Conservation (phyloP, 2,797 vertebrate genomes). For the Peromyscus nudipes region DNA sequence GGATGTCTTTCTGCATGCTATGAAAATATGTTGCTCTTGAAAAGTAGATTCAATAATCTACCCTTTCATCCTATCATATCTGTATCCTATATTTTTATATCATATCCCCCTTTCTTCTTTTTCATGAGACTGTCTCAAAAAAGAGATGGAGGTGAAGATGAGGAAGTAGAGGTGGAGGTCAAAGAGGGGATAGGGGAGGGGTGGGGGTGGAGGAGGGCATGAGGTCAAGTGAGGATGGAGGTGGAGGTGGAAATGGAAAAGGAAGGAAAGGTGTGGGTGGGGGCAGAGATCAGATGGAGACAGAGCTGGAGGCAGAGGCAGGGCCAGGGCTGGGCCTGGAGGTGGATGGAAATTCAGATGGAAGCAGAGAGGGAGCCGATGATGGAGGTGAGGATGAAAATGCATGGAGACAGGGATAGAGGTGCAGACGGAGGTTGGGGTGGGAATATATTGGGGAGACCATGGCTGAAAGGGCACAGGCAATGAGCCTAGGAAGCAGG, state of each 20-base stretch:
- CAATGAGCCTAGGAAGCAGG: neutral
- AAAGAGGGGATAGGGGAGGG: neutral
- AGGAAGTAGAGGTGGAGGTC: neutral
- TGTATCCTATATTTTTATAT: too few species aligned
- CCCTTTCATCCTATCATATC: too few species aligned
- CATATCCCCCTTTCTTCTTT: too few species aligned
- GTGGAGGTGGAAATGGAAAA: neutral
- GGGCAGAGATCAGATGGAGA: neutral
- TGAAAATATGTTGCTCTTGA: too few species aligned
- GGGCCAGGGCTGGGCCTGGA: neutral
- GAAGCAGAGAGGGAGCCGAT: rapidly evolving
- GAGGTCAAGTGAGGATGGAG: neutral
- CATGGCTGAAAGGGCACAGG: neutral
- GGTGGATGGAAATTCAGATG: neutral
- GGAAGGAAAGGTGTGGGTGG: neutral
- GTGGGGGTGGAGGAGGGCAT: too few species aligned
- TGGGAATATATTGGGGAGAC: rapidly evolving
- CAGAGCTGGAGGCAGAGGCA: neutral
- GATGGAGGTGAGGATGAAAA: rapidly evolving
- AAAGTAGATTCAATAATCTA: too few species aligned
- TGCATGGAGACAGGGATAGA: neutral
- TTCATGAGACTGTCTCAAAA: neutral
- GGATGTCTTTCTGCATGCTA: too few species aligned
- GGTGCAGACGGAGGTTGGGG: rapidly evolving
- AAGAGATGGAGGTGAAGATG: neutral